Percentiles rank a stretch among this genome's conserved stretches.
Conservation (phyloP, 1,140 invertebrate genomes). For the Uloborus diversus region DNA sequence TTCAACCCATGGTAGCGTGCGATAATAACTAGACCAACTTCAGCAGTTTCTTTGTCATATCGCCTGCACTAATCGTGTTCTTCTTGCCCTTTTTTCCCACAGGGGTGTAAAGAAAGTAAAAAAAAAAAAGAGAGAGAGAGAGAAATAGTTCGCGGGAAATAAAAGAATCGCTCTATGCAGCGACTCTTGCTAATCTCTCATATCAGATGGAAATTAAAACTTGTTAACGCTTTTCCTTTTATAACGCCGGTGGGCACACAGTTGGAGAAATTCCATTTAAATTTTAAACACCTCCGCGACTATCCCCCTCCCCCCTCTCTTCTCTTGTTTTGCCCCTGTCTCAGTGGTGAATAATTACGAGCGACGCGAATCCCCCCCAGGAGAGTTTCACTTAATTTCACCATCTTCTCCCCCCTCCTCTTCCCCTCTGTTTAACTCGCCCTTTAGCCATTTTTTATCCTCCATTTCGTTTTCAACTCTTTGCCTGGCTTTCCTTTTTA, state of each 20-base stretch:
- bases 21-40: background rate
- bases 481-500: background rate
- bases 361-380: constrained; percentile 7
- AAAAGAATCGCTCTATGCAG: background rate
- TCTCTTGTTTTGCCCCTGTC: constrained; percentile 10
- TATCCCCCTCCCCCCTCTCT: background rate
- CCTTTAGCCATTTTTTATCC: background rate
- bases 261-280: constrained; percentile 28
- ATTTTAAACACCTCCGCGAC: constrained; percentile 48
- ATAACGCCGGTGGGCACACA: constrained; percentile 13
- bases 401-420: background rate
- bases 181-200: background rate
- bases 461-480: constrained; percentile 29
- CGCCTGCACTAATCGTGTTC: background rate
- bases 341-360: constrained; percentile 46
- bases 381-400: constrained; percentile 6
- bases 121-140: no score
- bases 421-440: background rate
- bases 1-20: background rate
- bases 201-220: constrained; percentile 55
- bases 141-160: background rate
- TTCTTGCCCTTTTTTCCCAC: no score
- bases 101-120: no score
- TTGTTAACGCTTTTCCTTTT: constrained; percentile 44
- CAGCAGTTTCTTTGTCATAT: constrained; percentile 25